Percentiles rank a stretch among this genome's conserved stretches.
Conservation (phyloP, 2,888 invertebrate species). For the Melanargia galathea region DNA sequence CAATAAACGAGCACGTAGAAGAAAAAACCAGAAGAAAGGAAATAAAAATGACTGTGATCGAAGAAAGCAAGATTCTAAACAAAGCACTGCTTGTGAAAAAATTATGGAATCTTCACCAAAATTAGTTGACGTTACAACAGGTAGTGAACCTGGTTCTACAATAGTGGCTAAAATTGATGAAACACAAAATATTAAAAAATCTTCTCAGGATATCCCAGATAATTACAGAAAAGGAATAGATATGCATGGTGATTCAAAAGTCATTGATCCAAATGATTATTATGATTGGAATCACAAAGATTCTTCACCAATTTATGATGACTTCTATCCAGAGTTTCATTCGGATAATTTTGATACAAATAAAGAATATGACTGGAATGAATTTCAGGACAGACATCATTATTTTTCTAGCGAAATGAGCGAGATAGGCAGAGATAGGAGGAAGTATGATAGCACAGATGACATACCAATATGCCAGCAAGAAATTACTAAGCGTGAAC, state of each 20-base stretch:
- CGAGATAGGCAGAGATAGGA: slow-evolving; percentile 38
- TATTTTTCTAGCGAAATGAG: slow-evolving; percentile 53
- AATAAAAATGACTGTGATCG: slow-evolving; percentile 10
- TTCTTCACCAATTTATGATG: slow-evolving; percentile 49
- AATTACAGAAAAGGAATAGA: not conserved
- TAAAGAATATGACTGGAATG: slow-evolving; percentile 49
- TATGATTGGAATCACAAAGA: slow-evolving; percentile 42
- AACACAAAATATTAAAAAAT: slow-evolving; percentile 2
- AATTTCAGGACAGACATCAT: slow-evolving; percentile 55
- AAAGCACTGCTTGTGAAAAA: slow-evolving; percentile 10
- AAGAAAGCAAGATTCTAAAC: slow-evolving; percentile 8
- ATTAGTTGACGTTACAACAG: slow-evolving; percentile 24
- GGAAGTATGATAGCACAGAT: slow-evolving; percentile 24
- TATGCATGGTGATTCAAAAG: slow-evolving; percentile 31
- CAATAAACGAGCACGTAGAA: slow-evolving; percentile 26
- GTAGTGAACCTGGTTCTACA: not conserved
- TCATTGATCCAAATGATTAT: slow-evolving; percentile 12
- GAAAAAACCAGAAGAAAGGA: slow-evolving; percentile 20
- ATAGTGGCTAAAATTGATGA: not conserved
- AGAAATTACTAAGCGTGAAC: not conserved
- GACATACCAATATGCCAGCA: not conserved
- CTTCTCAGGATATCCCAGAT: slow-evolving; percentile 22
- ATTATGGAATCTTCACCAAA: slow-evolving; percentile 19
- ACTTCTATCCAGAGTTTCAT: slow-evolving; percentile 68
- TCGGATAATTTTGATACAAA: slow-evolving; percentile 52